Conservation (phyloP, 1,140 invertebrate species). For the Mycetomoellerius zeteki region DNA sequence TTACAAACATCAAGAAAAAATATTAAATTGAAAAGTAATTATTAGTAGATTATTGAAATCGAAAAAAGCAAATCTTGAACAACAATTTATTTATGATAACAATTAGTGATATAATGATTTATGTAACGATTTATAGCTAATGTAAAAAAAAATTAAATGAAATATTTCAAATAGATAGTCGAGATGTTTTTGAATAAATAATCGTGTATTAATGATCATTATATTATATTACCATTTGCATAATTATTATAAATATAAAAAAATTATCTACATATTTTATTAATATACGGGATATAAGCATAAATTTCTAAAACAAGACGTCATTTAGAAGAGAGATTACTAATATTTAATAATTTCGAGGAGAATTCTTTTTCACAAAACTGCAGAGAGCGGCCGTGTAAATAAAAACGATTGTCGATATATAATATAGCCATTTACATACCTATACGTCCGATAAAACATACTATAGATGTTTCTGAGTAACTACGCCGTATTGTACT, state of each 20-base stretch:
- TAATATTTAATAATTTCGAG: neutral
- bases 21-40: neutral
- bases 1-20: neutral
- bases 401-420: neutral
- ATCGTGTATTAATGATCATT: neutral
- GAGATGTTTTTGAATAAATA: neutral
- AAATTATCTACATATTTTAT: neutral
- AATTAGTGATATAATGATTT: neutral
- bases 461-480: slow-evolving; percentile 47
- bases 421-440: slow-evolving; percentile 46
- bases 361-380: neutral
- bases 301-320: neutral
- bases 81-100: neutral
- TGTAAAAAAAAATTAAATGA: neutral
- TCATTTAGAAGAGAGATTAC: neutral
- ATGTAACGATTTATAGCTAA: neutral
- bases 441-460: slow-evolving; percentile 11
- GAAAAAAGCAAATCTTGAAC: neutral
- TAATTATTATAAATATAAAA: neutral
- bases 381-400: neutral
- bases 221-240: neutral
- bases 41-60: neutral
- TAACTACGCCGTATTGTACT: neutral
- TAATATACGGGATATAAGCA: neutral
- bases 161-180: neutral